Base-by-base conservation (phyloP, 2,113 vertebrate species). In the Numida meleagris region DNA sequence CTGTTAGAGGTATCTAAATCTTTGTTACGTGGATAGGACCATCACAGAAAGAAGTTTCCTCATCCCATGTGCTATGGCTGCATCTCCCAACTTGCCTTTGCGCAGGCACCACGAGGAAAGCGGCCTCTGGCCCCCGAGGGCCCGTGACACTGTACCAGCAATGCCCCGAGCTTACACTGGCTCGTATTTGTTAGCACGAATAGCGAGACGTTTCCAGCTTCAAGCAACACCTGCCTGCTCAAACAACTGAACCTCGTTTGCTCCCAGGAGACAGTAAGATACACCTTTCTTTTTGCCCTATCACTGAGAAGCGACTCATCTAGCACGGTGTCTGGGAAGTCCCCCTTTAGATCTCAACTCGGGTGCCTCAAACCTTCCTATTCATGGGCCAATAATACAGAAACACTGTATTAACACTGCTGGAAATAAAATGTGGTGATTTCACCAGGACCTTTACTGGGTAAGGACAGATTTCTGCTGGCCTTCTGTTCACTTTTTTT, bases 61-160 rank as follows among this genome's bases (percentile, higher is more conserved):
- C 0, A 0, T 43, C 6, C 27, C 29, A n/a, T 2, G 24, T 18
- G 14, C 19, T 24, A 31, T 9, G 24, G n/a, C 40, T 87, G 43
- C 36, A 61, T 10, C 23, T 36, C 58, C n/a, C 48, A 76, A 12
- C 14, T 73, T 63, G 19, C 21, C 15, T 78, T 51, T 4, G 0
- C 21, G 67, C 11, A 93, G 58, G 27, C 48, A 91, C 51, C 23
- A 34, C 33, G 14, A 14, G 4, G 14, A 63, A 19, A 72, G 36
- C 2, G 12, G 42, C 9, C 29, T 55, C 67, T 61, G 50, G 23
- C 6, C 31, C 29, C 55, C 51, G 4, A 50, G 8, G 17, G 25
- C 3, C 1, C 82, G 40, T 11, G 34, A 45, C 24, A 27, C 46
- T 0, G 2, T 7, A 80, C 24, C 50, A 58, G 55, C 20, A 53